Percentiles rank a stretch among this genome's conserved stretches.
phyloP scores from a whole-genome alignment of 2,888 invertebrate species.

The Myathropa florea region DNA sequence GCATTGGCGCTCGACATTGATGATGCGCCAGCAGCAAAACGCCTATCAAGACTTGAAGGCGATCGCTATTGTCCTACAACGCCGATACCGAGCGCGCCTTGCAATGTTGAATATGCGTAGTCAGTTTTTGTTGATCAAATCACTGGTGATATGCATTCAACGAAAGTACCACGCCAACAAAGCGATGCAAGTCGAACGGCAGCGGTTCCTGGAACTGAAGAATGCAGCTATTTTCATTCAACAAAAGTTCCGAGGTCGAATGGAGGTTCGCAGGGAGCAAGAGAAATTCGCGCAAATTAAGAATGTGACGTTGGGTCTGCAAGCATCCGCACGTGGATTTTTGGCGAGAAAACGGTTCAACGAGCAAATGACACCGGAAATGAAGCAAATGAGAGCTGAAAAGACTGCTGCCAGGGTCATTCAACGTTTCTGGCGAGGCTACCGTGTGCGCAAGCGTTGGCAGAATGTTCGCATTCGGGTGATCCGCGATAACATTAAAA shows the following conservation, averaged over 20 bases:
- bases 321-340: slow-evolving; percentile 81
- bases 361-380: slow-evolving; percentile 81
- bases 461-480: slow-evolving; percentile 73
- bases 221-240: slow-evolving; percentile 75
- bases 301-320: slow-evolving; percentile 75
- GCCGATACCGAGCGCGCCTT: slow-evolving; percentile 73
- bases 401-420: slow-evolving; percentile 84
- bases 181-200: slow-evolving; percentile 73
- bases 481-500: slow-evolving; percentile 75
- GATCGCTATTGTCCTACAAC: slow-evolving; percentile 76
- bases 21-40: slow-evolving; percentile 74
- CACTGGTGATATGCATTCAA: slow-evolving; percentile 76
- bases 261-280: slow-evolving; percentile 79
- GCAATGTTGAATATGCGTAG: slow-evolving; percentile 73
- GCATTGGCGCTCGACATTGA: slow-evolving; percentile 78
- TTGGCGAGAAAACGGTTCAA: slow-evolving; percentile 81
- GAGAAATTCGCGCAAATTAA: slow-evolving; percentile 74
- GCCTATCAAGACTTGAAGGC: slow-evolving; percentile 73
- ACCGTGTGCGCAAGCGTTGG: slow-evolving; percentile 77
- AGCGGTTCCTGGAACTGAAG: slow-evolving; percentile 73
- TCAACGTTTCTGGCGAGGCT: slow-evolving; percentile 84
- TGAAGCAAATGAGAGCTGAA: slow-evolving; percentile 79
- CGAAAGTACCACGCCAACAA: slow-evolving; percentile 75
- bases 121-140: slow-evolving; percentile 76
- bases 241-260: slow-evolving; percentile 80